Base-by-base conservation (phyloP, 2,113 vertebrate genomes). In the Chelonoidis abingdonii region DNA sequence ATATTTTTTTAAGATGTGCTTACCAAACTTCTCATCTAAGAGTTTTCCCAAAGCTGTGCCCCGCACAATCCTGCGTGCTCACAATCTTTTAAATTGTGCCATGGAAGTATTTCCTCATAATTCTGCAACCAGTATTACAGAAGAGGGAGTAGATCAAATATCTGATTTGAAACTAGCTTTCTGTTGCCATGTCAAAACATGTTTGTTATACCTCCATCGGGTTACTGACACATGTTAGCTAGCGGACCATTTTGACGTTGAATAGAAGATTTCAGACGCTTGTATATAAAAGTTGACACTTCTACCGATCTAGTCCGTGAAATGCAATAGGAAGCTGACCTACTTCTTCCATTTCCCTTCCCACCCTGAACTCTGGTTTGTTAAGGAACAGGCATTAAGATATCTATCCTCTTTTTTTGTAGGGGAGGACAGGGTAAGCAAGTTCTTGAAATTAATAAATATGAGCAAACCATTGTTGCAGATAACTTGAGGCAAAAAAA, bases 281-380 rank as follows among this genome's bases (percentile, higher is more conserved):
- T 35, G 49, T 87, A 79, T 1, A 35, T 94, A 72, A 79, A 91
- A 81, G 53, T 69, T 62, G 54, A 54, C 90, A 62, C 76, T 94
- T 89, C 44, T 93, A 31, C 78, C 76, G 78, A 89, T 62, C 52
- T 83, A 80, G 47, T 94, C 78, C 90, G 84, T 84, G 59, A 80
- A 88, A n/a, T 52, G 79, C 41, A 17, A 17, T 92, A 57, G 57
- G 86, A 87, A 56, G 83, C 57, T 89, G 88, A 90, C 76, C 72
- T 62, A 53, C 80, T 49, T 95, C 79, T 93, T 72, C 87, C 78
- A 53, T 85, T 93, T 94, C 11, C 13, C 65, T 93, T 94, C 49
- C 29, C 38, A 29, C 92, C 93, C 83, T 7, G 13, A 69, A 88
- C 72, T 31, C 88, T 89, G 89, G 3, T 16, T 90, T 79, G 56